These are phyloP conservation scores for Paratrypauchen microcephalus DNA, from an alignment of 2,797 vertebrate genomes.

Conservation along the genomic window DNA sequence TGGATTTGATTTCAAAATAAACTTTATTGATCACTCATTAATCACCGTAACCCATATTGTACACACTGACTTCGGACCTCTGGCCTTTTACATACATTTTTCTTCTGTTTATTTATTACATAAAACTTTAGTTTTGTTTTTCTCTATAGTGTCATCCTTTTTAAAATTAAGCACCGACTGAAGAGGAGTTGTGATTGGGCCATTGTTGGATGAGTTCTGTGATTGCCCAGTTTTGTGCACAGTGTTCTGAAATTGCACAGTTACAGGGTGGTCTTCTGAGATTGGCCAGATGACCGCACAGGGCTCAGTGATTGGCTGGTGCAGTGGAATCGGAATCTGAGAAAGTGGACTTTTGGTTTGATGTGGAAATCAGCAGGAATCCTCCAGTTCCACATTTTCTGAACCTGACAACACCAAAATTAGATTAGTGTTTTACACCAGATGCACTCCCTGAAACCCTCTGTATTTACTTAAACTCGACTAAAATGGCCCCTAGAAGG, in stretches of 20 bases:
- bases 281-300: neutral
- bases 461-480: neutral
- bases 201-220: neutral
- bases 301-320: constrained; percentile 38
- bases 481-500: too few relatives aligned
- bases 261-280: neutral
- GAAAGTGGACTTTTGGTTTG: constrained; percentile 75
- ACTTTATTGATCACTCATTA: constrained; percentile 14
- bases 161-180: neutral
- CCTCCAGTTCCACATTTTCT: constrained; percentile 86
- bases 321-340: constrained; percentile 80
- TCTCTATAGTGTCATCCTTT: neutral
- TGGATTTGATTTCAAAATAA: constrained; percentile 6
- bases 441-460: neutral
- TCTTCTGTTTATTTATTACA: neutral
- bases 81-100: neutral
- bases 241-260: constrained; percentile 41
- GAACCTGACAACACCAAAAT: constrained; percentile 63
- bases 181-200: neutral
- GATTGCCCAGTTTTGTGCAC: neutral
- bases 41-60: constrained; percentile 8
- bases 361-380: constrained; percentile 85
- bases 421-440: neutral
- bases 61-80: constrained; percentile 6
- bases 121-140: too few relatives aligned